phyloP scores from a whole-genome alignment of 2,888 invertebrate species.

The Helobdella robusta region DNA sequence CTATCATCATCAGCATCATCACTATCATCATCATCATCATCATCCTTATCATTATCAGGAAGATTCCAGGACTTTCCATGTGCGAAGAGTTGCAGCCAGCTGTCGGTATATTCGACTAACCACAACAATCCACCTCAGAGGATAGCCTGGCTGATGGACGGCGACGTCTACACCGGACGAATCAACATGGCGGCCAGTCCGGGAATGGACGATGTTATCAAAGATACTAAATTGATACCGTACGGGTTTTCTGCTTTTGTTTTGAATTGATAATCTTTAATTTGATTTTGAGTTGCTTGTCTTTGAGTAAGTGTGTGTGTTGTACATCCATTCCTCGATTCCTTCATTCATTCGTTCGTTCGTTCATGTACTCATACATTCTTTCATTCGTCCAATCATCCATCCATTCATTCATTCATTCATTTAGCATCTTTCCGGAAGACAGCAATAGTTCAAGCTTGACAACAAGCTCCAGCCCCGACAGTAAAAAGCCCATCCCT shows the following conservation, averaged over 20 bases:
- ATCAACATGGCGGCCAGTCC: slow-evolving; percentile 52
- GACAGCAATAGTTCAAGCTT: background rate
- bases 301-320: no score
- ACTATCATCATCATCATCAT: no score
- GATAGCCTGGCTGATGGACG: slow-evolving; percentile 19
- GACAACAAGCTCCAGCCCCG: background rate
- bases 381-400: no score
- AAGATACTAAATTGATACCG: slow-evolving; percentile 42
- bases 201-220: slow-evolving; percentile 41
- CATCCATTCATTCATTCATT: no score
- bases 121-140: slow-evolving; percentile 3
- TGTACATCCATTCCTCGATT: no score
- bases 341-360: no score
- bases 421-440: no score
- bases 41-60: no score
- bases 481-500: slow-evolving; percentile 46
- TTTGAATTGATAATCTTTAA: background rate
- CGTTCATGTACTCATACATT: no score
- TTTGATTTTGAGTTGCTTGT: background rate
- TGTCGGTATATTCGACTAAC: background rate
- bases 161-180: slow-evolving; percentile 63
- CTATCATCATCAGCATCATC: no score
- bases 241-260: no score
- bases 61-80: slow-evolving; percentile 16
- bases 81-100: slow-evolving; percentile 5